phyloP scores from a whole-genome alignment of 2,888 invertebrate genomes.

The Acrobasis consociella region DNA sequence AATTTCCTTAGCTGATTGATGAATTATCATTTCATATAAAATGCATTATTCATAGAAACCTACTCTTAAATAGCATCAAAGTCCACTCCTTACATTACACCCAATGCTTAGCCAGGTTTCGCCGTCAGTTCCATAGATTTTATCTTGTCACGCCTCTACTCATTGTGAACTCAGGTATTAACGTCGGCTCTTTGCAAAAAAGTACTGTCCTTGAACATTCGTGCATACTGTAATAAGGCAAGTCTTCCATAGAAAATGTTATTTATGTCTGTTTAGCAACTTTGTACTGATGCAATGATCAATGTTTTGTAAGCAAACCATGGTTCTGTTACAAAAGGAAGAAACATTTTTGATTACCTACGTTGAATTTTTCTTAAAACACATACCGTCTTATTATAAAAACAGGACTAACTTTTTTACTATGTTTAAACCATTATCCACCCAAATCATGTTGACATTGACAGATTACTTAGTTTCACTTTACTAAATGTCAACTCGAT shows the following conservation, averaged over 20 bases:
- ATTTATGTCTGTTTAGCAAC: constrained; percentile 30
- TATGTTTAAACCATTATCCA: too few species aligned
- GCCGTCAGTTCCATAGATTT: constrained; percentile 67
- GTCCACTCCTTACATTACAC: not conserved
- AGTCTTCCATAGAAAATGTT: constrained; percentile 42
- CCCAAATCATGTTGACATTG: too few species aligned
- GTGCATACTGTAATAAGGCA: constrained; percentile 61
- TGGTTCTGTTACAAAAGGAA: not conserved
- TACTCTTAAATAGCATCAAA: not conserved
- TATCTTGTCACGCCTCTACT: constrained; percentile 77
- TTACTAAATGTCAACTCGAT: too few species aligned
- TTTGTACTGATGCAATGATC: not conserved
- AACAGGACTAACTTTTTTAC: too few species aligned
- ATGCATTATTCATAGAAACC: too few species aligned
- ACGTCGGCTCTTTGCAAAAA: constrained; percentile 62
- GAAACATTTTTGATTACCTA: too few species aligned
- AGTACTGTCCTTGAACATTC: constrained; percentile 51
- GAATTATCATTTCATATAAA: too few species aligned
- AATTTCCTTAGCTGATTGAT: too few species aligned
- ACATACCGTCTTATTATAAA: too few species aligned
- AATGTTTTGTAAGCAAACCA: not conserved
- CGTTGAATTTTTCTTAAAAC: too few species aligned
- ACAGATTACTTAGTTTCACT: too few species aligned
- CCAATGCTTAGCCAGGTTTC: constrained; percentile 42
- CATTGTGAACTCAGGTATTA: constrained; percentile 64